These are phyloP conservation scores for Argyra leucocephala DNA, from an alignment of 2,888 invertebrate species.

Conservation along the genomic window DNA sequence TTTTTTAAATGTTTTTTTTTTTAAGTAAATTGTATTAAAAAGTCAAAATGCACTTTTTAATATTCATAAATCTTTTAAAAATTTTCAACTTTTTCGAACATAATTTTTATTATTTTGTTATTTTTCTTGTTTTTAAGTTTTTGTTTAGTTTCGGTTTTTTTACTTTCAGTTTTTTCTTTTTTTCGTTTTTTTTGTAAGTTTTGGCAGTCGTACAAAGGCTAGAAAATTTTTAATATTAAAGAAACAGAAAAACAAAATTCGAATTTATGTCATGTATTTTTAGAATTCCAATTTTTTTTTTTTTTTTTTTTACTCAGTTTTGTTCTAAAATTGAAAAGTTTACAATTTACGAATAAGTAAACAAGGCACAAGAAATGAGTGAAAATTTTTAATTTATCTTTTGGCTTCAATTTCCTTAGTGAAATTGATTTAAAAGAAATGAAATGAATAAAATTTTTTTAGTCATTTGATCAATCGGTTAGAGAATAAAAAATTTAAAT, in stretches of 20 bases:
- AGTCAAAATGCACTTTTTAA: neutral
- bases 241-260: neutral
- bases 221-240: neutral
- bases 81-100: no score
- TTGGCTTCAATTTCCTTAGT: no score
- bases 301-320: no score
- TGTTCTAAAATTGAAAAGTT: no score
- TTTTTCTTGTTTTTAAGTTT: neutral
- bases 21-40: neutral
- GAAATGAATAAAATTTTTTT: no score
- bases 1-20: neutral
- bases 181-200: neutral
- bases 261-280: conserved; percentile 6
- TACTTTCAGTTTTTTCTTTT: neutral
- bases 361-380: no score
- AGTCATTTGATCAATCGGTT: no score
- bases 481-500: no score
- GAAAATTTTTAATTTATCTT: no score
- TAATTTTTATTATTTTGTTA: no score
- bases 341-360: no score
- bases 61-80: neutral
- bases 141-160: neutral
- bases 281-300: neutral
- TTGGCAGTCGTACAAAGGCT: neutral
- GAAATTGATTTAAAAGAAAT: no score